Evolutionary conservation across 1,140 invertebrate genomes (phyloP).

Genomic region (Caenorhabditis brenneri): DNA sequence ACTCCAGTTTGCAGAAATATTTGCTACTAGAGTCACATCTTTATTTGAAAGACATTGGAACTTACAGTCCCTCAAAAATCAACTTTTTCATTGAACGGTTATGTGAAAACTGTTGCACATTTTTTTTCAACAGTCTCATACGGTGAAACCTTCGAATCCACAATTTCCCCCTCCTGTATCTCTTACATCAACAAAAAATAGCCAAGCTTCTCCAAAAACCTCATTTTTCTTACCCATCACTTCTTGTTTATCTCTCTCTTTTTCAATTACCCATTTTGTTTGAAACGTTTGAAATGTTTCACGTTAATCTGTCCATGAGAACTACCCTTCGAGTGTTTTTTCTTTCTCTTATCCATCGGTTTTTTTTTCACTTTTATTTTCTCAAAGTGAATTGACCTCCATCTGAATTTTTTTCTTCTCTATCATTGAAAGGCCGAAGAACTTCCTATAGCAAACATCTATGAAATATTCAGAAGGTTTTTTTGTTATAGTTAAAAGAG

Average conservation of each 20-base stretch:
- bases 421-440: neutral
- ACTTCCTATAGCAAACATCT: neutral
- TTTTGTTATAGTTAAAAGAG: neutral
- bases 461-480: neutral
- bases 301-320: constrained; percentile 29
- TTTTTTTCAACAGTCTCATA: neutral
- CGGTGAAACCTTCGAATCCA: too few relatives aligned
- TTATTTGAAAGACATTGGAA: too few relatives aligned
- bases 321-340: neutral
- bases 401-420: neutral
- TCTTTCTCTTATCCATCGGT: neutral
- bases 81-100: too few relatives aligned
- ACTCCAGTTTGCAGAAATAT: too few relatives aligned
- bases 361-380: neutral
- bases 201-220: neutral
- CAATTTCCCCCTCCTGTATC: too few relatives aligned
- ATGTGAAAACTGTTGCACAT: too few relatives aligned
- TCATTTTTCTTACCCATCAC: neutral
- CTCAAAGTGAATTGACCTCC: neutral
- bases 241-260: neutral
- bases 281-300: constrained; percentile 39
- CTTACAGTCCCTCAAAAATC: too few relatives aligned
- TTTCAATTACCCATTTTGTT: constrained; percentile 27
- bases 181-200: too few relatives aligned
- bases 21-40: too few relatives aligned